Evolutionary conservation across 1,140 invertebrate genomes (phyloP).

Genomic region (Stegodyphus mimosarum): DNA sequence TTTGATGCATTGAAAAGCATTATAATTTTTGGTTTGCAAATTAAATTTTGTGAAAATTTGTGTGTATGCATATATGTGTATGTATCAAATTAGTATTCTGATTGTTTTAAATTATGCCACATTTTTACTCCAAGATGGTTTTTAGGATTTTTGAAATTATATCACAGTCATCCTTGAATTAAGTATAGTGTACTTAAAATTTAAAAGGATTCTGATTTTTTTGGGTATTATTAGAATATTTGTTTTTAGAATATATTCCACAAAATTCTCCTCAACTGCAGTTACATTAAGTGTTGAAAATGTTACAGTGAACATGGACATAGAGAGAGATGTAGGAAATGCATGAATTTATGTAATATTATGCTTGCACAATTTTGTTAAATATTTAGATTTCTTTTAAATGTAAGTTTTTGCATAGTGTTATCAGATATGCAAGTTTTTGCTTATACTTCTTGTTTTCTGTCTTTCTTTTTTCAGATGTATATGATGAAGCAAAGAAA

Average conservation of each 20-base stretch:
- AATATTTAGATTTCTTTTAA: too few relatives aligned
- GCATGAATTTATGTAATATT: too few relatives aligned
- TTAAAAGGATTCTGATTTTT: not conserved
- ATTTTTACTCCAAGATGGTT: not conserved
- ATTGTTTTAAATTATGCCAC: too few relatives aligned
- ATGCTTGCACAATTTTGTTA: too few relatives aligned
- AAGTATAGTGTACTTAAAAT: not conserved
- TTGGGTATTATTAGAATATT: not conserved
- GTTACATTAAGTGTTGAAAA: too few relatives aligned
- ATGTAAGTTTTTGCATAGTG: too few relatives aligned
- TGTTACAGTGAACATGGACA: too few relatives aligned
- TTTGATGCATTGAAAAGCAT: not conserved
- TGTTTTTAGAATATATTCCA: not conserved
- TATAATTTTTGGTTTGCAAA: not conserved
- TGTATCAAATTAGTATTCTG: too few relatives aligned
- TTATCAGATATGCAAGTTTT: too few relatives aligned
- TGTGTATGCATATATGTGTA: too few relatives aligned
- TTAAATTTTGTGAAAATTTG: not conserved
- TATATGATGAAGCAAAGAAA: conserved; percentile 15
- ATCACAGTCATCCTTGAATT: not conserved
- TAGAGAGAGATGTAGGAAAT: too few relatives aligned
- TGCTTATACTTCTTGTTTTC: too few relatives aligned
- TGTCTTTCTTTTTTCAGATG: conserved; percentile 18
- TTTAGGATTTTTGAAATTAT: not conserved
- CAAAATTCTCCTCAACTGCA: not conserved